Evolutionary conservation across 2,888 invertebrate genomes (phyloP), one percentile per base, ranked within the genome.

Genomic region (Drosophila putrida): DNA sequence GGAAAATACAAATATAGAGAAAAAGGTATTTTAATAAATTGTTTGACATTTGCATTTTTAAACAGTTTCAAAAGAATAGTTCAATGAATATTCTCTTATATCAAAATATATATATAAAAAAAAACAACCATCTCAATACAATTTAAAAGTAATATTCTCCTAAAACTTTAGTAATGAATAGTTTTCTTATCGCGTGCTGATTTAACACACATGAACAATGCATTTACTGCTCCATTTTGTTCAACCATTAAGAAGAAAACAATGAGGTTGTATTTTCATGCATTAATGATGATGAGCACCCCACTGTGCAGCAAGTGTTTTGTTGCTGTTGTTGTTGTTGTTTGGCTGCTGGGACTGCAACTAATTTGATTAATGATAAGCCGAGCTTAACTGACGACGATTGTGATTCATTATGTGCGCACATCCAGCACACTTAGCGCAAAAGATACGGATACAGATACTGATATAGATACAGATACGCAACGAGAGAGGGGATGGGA

Each of bases 291-390:
- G 46, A 67, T 78, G 65, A 47, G 46, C 11, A 11, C 47, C 64
- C 86, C 79, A 80, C 79, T 80, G 79, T 80, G 85, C 75, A 62
- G 74, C 66, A 71, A 77, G 80, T 78, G 81, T 70, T 74, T 72
- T 82, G 33, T 50, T 61, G 61, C 46, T 71, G 61, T 46, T 61
- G 57, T 25, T 70, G 55, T 35, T 44, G 57, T 38, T 46, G 57
- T 38, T 61, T 10, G 35, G 59, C 38, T 51, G 35, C 60, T 53
- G 60, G 51, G 72, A 63, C 58, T 85, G 88, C 71, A 81, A 87
- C 90, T 88, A 90, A 88, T 88, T 88, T 88, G 88, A 88, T 88
- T 88, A 88, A 88, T 90, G 88, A 88, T 88, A 90, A 88, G 88
- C 89, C 63, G 60, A 68, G 87, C 90, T 88, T 88, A 88, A 90